Base-by-base conservation (phyloP, 2,797 vertebrate species). In the Macropus fuliginosus region DNA sequence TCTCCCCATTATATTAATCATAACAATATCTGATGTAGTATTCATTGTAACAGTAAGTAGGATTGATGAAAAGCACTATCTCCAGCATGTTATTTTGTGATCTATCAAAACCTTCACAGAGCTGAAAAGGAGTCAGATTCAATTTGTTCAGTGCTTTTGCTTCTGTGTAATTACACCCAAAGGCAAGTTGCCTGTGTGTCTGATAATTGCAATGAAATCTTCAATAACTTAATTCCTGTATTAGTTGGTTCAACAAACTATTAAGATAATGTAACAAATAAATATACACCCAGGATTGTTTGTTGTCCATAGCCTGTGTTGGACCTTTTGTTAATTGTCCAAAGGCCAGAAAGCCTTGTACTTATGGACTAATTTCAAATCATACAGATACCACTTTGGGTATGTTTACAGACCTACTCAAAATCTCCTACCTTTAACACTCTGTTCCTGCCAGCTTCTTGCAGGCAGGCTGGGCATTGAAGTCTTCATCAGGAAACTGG, bases 171-270 rank as follows among this genome's bases (percentile, higher is more conserved):
- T 87, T 21, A 87, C 40, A 87, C 40, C 74, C 21, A 1, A 52
- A 55, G 59, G 21, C 24, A 0, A 5, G 18, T 34, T 14, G 6
- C 34, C 52, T 10, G 0, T 0, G 28, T 56, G 89, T 29, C 3
- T 46, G 62, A 14, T 52, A 9, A 40, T 29, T 57, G 46, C 46
- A 16, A 31, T 21, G n/a, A 31, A 16, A 62, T 55, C n/a, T 66
- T 55, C 24, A 0, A 5, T 57, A 2, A 10, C 50, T 40, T 4
- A 10, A 34, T 14, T 28, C 50, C 40, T 59, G 0, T 0, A 5
- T 34, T 50, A 0, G 0, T 1, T 1, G 28, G 1, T 34, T 1
- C n/a, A 50, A 62, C 74, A 50, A 1, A 54, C 4, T 0, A 24
- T 13, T 1, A 55, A 40, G 56, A 31, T 4, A 12, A 9, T 0